Evolutionary conservation across 1,140 invertebrate species (phyloP).

Genomic region (Drosophila jambulina): DNA sequence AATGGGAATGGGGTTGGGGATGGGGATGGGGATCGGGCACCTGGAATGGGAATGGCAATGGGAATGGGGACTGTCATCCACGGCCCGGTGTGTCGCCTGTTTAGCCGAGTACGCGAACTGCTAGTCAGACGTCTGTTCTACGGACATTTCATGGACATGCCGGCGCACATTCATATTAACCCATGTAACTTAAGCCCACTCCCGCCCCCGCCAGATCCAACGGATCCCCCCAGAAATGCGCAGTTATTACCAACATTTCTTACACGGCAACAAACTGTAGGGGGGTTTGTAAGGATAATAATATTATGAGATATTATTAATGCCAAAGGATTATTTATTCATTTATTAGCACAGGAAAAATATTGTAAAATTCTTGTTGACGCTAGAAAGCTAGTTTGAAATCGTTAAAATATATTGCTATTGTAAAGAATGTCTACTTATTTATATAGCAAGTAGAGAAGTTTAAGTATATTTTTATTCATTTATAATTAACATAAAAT

Average conservation of each 20-base stretch:
- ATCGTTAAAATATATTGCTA: background rate
- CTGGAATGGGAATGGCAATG: constrained; percentile 21
- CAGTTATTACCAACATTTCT: constrained; percentile 59
- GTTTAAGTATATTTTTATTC: background rate
- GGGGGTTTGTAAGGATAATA: background rate
- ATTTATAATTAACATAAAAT: constrained; percentile 6
- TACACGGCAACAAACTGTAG: constrained; percentile 6
- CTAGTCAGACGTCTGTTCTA: constrained; percentile 55
- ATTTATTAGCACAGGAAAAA: no score
- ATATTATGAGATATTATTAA: background rate
- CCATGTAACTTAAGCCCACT: constrained; percentile 31
- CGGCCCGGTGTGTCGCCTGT: constrained; percentile 53
- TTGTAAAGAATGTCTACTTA: no score
- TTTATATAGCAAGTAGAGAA: background rate
- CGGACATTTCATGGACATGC: constrained; percentile 60
- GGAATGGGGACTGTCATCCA: constrained; percentile 53
- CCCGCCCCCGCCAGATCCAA: constrained; percentile 4
- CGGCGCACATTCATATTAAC: constrained; percentile 51
- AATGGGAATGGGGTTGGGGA: background rate
- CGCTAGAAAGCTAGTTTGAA: no score
- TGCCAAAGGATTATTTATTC: background rate
- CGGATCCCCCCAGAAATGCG: constrained; percentile 25
- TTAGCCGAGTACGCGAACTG: constrained; percentile 45
- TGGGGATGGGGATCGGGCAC: constrained; percentile 21
- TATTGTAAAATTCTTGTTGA: no score